Evolutionary conservation across 2,888 invertebrate species (phyloP).

Genomic region (Lepidonotus clava): DNA sequence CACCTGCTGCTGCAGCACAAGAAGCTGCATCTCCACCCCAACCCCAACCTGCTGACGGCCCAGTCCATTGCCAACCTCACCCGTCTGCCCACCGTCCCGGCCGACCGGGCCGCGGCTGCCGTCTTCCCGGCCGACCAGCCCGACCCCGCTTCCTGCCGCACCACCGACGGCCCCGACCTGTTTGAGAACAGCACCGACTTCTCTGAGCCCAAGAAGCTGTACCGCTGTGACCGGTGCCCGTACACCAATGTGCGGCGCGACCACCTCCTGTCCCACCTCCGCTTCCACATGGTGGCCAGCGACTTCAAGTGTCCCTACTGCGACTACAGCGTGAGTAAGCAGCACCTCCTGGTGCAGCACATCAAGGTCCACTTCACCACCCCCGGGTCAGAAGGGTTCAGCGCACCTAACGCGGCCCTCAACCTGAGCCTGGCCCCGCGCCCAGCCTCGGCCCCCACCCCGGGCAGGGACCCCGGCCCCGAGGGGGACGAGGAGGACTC

Average conservation of each 20-base stretch:
- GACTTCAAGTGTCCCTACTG: slow-evolving; percentile 89
- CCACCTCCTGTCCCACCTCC: slow-evolving; percentile 88
- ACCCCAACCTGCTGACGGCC: slow-evolving; percentile 76
- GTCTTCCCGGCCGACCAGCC: slow-evolving; percentile 68
- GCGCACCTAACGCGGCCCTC: not conserved
- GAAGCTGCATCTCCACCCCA: slow-evolving; percentile 85
- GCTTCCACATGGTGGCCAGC: slow-evolving; percentile 86
- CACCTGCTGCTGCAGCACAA: slow-evolving; percentile 91
- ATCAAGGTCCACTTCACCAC: slow-evolving; percentile 87
- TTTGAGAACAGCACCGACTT: slow-evolving; percentile 73
- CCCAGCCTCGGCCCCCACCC: not conserved
- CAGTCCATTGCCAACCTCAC: slow-evolving; percentile 78
- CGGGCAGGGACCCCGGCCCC: not conserved
- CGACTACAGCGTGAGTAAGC: slow-evolving; percentile 89
- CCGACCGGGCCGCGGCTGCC: slow-evolving; percentile 82
- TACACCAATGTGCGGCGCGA: slow-evolving; percentile 88
- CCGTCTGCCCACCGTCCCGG: slow-evolving; percentile 81
- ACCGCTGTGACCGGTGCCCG: slow-evolving; percentile 89
- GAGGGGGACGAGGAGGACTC: not conserved
- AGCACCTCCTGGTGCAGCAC: slow-evolving; percentile 89
- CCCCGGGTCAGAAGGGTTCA: not conserved
- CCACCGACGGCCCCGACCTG: slow-evolving; percentile 74
- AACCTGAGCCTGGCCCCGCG: not conserved
- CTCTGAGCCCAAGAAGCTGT: slow-evolving; percentile 84
- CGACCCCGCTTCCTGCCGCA: slow-evolving; percentile 68